Base-by-base conservation (phyloP, 1,140 invertebrate species). In the Microplitis mediator region DNA sequence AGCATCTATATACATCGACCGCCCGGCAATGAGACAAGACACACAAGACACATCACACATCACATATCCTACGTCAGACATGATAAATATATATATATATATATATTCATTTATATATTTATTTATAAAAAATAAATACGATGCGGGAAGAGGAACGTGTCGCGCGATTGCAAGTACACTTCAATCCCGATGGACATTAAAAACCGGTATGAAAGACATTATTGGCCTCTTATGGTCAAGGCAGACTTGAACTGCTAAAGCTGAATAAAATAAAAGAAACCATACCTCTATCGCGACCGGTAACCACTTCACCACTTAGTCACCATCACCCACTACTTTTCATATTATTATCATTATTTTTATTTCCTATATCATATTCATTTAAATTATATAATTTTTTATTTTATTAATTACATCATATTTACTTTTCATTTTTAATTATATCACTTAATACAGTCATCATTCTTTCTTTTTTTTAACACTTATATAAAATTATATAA, bases 171-270 rank as follows among this genome's bases (percentile, higher is more conserved):
- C 36, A 68, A 64, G 62, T 64, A 64, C 31, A 23, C 35, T 16
- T 16, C 50, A 67, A 60, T 60, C 65, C 62, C 54, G 62, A 69
- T 62, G 39, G 66, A 68, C 61, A 72, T 66, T 58, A 64, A 66
- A 66, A 74, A 74, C 75, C 75, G 73, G 75, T 74, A 76, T 58
- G 56, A 34, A 77, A 79, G 80, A 80, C 77, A 77, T 81, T 81
- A 83, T 81, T 80, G 80, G 70, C 81, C 75, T 72, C 76, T 79
- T 84, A 84, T 80, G 82, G 81, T 80, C 79, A 79, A 80, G 79
- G 79, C 76, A 78, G 76, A 72, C 77, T 79, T 79, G 77, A 78
- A 78, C 75, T 61, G 75, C 63, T 76, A 75, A 77, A 79, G 76
- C 69, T 74, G 60, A 74, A 78, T 67, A 62, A 69, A 76, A 71